These are phyloP conservation scores for Acrocephalus scirpaceus DNA, from an alignment of 2,797 vertebrate genomes.

Conservation along the genomic window DNA sequence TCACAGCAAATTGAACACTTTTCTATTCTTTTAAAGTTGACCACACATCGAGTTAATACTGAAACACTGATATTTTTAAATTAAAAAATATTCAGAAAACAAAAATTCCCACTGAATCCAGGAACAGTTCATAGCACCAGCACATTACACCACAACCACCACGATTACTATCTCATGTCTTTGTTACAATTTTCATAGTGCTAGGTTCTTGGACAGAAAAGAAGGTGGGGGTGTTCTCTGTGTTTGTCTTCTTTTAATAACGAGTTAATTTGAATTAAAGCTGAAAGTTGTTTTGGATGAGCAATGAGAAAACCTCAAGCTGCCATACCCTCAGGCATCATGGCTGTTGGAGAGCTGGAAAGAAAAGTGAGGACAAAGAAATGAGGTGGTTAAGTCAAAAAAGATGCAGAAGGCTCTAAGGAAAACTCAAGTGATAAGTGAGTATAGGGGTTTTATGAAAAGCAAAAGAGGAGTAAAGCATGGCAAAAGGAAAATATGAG, in stretches of 20 bases:
- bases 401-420: neutral
- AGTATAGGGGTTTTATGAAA: neutral
- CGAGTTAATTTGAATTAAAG: constrained; percentile 13
- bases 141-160: neutral
- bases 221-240: neutral
- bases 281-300: neutral
- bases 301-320: neutral
- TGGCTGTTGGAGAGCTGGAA: neutral
- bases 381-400: neutral
- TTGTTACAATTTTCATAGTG: neutral
- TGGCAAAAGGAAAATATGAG: too few relatives aligned
- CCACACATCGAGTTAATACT: neutral
- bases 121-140: neutral
- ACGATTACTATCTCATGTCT: neutral
- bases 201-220: neutral
- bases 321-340: neutral
- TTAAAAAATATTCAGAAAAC: neutral
- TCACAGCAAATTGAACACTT: neutral
- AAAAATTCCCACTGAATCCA: neutral
- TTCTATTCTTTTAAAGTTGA: neutral
- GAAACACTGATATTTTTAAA: neutral
- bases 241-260: constrained; percentile 8
- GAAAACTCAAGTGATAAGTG: neutral
- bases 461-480: neutral
- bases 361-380: neutral